Conservation (phyloP, 2,113 vertebrate species). For the Prionailurus bengalensis region DNA sequence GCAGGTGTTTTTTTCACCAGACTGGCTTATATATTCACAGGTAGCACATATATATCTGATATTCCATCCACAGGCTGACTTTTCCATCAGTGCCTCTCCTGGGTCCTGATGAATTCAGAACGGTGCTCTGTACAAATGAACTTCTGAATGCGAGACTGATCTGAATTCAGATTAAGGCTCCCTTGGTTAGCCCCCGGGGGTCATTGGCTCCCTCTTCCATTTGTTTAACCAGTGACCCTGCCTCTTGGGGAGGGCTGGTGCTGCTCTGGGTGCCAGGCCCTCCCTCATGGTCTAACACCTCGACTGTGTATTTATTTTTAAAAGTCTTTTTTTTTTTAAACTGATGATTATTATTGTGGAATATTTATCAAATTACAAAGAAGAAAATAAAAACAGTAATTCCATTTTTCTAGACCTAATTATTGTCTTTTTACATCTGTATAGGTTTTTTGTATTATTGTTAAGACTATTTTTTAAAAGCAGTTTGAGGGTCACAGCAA, state of each 20-base stretch:
- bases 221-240: not conserved
- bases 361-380: conserved; percentile 6
- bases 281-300: not conserved
- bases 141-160: not conserved
- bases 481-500: not conserved
- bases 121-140: not conserved
- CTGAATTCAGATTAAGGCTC: not conserved
- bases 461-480: not conserved
- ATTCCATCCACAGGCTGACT: not conserved
- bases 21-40: not conserved
- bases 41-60: not conserved
- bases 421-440: not conserved
- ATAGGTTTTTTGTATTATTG: not conserved
- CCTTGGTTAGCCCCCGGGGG: not conserved
- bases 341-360: not conserved
- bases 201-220: not conserved
- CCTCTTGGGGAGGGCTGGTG: not conserved
- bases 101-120: not conserved
- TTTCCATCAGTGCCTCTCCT: not conserved
- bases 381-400: conserved; percentile 13
- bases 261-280: not conserved
- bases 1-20: not conserved
- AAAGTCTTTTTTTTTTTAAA: not conserved
- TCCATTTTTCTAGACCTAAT: not conserved
- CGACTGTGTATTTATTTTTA: not conserved